Evolutionary conservation across 1,140 invertebrate genomes (phyloP), one percentile per base, ranked within the genome.

Genomic region (Augochlora pura): DNA sequence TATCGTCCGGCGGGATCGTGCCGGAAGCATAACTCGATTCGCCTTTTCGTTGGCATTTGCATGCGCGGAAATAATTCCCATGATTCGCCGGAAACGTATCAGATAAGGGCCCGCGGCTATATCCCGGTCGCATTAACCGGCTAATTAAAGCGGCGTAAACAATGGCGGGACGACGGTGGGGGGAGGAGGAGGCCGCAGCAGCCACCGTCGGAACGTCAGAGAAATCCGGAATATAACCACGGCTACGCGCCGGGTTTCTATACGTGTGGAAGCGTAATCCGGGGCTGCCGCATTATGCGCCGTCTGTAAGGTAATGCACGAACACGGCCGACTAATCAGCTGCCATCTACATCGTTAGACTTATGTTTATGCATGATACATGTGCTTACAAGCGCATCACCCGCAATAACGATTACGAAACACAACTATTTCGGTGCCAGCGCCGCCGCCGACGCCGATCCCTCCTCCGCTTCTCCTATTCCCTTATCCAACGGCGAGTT

Each of bases 41-140:
- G 85, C 88, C 86, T 89, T 89, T 91, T 87, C 84, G 87, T 82
- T 74, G 63, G 65, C 84, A 92, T 92, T 92, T 92, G 88, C 89
- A 91, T 91, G 90, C 88, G 87, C 87, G 89, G 89, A 91, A 91
- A 92, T 91, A 90, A 91, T 91, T 92, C 89, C 83, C 85, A 90
- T 91, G 89, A 91, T 92, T 90, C 87, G 86, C 88, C 89, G 89
- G 89, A 92, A 90, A 89, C 78, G 75, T 80, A 84, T 82, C 77
- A 84, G 84, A 88, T 90, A 89, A 88, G 88, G 42, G 78, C 38
- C 46, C 59, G 65, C 42, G 59, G 70, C 62, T 86, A 74, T 83
- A 83, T 83, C 42, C 66, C 49, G 66, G 67, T 86, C 84, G 85
- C 82, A 83, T 86, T 87, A 87, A 68, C 84, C 57, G 71, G 59